These are phyloP conservation scores for Cheilosia soror DNA, from an alignment of 2,888 invertebrate species.

Conservation along the genomic window DNA sequence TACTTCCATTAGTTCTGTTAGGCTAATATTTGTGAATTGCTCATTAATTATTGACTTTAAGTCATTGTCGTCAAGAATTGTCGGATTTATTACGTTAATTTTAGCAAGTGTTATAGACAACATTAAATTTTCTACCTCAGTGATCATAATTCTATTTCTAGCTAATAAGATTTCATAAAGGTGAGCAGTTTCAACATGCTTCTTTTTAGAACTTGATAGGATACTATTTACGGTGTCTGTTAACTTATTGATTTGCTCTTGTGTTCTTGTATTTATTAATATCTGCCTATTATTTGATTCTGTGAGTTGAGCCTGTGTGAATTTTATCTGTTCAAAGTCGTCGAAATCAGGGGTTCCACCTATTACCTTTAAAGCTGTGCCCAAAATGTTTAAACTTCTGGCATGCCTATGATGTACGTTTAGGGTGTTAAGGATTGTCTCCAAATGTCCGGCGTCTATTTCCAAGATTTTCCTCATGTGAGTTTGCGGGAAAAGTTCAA, in stretches of 20 bases:
- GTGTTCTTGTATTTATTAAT: constrained; percentile 44
- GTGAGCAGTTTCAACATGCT: constrained; percentile 38
- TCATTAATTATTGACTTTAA: constrained; percentile 49
- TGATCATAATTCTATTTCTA: constrained; percentile 56
- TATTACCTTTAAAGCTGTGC: constrained; percentile 59
- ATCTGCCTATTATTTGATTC: constrained; percentile 51
- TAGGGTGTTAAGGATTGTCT: no score
- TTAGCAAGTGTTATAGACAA: constrained; percentile 61
- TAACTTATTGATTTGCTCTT: constrained; percentile 52
- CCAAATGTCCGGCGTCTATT: constrained; percentile 49
- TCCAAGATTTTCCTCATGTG: constrained; percentile 61
- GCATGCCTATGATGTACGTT: constrained; percentile 54
- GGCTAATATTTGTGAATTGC: constrained; percentile 56
- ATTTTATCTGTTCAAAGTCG: constrained; percentile 50
- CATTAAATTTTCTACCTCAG: constrained; percentile 55
- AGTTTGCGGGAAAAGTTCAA: constrained; percentile 47
- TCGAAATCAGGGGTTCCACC: constrained; percentile 60
- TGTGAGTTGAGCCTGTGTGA: constrained; percentile 45
- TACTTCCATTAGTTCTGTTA: constrained; percentile 67
- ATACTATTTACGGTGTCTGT: constrained; percentile 60
- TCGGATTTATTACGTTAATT: constrained; percentile 47
- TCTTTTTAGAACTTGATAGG: constrained; percentile 15
- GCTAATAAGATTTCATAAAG: constrained; percentile 52
- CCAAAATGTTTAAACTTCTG: constrained; percentile 62
- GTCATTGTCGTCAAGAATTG: constrained; percentile 45